These are phyloP conservation scores for Drosophila arawakana DNA, from an alignment of 1,140 invertebrate genomes.

Conservation along the genomic window DNA sequence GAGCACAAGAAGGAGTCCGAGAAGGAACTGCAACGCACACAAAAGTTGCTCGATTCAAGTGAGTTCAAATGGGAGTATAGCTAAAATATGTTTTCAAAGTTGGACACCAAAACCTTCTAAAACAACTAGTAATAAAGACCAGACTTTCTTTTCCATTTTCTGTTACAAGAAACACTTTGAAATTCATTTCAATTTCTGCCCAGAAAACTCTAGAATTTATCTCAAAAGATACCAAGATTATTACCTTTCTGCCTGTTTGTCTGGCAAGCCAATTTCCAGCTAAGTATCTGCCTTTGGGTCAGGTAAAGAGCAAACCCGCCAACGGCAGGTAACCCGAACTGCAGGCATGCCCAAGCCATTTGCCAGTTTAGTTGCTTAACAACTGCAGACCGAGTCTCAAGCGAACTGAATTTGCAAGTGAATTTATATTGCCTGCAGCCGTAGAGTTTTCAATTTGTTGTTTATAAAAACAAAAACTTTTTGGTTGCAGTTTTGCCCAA, in stretches of 20 bases:
- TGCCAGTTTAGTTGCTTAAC: constrained; percentile 51
- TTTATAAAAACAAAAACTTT: background rate
- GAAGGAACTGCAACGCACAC: constrained; percentile 97
- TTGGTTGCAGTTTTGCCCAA: constrained; percentile 93
- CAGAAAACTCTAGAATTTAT: constrained; percentile 2
- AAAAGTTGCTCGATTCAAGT: constrained; percentile 95
- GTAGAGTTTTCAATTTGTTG: constrained; percentile 9
- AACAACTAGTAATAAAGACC: too few species aligned
- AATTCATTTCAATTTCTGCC: background rate
- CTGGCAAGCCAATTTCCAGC: constrained; percentile 3
- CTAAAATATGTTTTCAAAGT: background rate
- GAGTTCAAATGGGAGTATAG: constrained; percentile 54
- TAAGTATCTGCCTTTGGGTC: constrained; percentile 8
- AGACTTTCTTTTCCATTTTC: too few species aligned
- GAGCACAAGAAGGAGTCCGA: constrained; percentile 97
- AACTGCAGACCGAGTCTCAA: constrained; percentile 44
- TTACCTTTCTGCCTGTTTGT: background rate
- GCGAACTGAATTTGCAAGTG: constrained; percentile 5
- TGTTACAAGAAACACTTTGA: too few species aligned
- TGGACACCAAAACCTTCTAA: too few species aligned
- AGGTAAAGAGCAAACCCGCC: constrained; percentile 10
- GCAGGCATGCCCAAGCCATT: background rate
- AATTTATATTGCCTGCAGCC: constrained; percentile 35
- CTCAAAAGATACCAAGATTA: constrained; percentile 5
- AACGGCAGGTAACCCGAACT: constrained; percentile 13